Percentiles rank a stretch among this genome's conserved stretches.
phyloP scores from a whole-genome alignment of 2,888 invertebrate genomes.

The Acrobeloides nanus region DNA sequence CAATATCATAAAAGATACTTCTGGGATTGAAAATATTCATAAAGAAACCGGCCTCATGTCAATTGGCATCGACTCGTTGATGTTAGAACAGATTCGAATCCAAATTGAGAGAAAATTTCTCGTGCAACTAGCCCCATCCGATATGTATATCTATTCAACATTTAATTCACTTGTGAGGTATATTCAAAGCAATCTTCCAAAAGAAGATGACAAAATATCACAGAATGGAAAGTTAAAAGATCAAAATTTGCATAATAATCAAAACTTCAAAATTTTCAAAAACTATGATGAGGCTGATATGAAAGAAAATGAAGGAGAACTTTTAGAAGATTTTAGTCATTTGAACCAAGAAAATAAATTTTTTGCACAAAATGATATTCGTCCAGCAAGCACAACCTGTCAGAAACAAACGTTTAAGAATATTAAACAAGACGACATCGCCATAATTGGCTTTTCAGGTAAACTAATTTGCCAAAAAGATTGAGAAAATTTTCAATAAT shows the following conservation, averaged over 20 bases:
- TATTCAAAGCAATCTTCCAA: slow-evolving; percentile 12
- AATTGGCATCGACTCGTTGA: slow-evolving; percentile 45
- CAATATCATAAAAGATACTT: slow-evolving; percentile 26
- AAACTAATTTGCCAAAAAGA: too few relatives aligned
- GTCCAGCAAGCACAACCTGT: too few relatives aligned
- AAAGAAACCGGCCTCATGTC: slow-evolving; percentile 37
- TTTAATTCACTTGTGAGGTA: slow-evolving; percentile 17
- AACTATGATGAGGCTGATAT: slow-evolving; percentile 1
- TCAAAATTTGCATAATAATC: slow-evolving; percentile 1
- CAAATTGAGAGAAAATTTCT: slow-evolving; percentile 15
- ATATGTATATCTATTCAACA: slow-evolving; percentile 36
- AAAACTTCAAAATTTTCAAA: too few relatives aligned
- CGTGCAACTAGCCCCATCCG: slow-evolving; percentile 45
- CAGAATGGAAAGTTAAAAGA: too few relatives aligned
- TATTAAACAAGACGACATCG: too few relatives aligned
- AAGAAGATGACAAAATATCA: slow-evolving; percentile 5
- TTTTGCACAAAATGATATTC: too few relatives aligned
- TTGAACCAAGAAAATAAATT: too few relatives aligned
- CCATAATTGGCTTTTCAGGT: too few relatives aligned
- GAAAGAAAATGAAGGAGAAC: slow-evolving; percentile 5
- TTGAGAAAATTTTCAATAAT: too few relatives aligned
- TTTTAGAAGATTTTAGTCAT: too few relatives aligned
- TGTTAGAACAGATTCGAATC: slow-evolving; percentile 39
- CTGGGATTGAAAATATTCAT: slow-evolving; percentile 27
- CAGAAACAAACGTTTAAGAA: too few relatives aligned